Base-by-base conservation (phyloP, 2,797 vertebrate species). In the Rhinichthys osculus region DNA sequence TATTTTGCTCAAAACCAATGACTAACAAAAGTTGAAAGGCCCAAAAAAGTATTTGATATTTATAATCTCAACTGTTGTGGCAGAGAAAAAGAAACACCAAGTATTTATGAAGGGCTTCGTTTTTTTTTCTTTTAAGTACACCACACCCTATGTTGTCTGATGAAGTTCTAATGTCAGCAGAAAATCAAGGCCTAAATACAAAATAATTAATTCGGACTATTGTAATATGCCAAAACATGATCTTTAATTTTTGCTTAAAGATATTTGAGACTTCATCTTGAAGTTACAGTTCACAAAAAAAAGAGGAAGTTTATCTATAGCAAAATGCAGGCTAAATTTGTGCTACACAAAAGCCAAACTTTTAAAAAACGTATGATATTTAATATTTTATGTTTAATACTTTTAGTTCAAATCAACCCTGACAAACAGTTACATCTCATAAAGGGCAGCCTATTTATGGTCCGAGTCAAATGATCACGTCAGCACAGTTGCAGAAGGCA, bases 401-500 rank as follows among this genome's bases (percentile, higher is more conserved):
- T 82, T 84, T 19, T 42, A 78, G 33, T 62, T 69, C 11, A 66
- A 89, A 80, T 71, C 50, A 67, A 78, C 66, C n/a, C 76, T 71
- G 66, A 44, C 57, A 79, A 79, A 62, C 47, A 30, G 57, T 77
- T 87, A 54, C 33, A 74, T 54, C 47, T 81, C 57, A 79, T 82
- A 77, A 89, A 84, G 52, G 64, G 35, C 73, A 83, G 66, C 35
- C 71, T 86, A 86, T 88, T 87, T 88, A 74, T 74, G 82, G 84
- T 83, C 76, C 79, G 66, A 83, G 78, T 89, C 80, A 85, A 87
- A 86, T 86, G 72, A 87, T 87, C 72, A 86, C 81, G 70, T 89
- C 85, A 87, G 85, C 87, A 88, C 83, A 87, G 87, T 77, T 90
- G 83, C 86, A 88, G 85, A 81, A 86, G 62, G 84, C 76, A 86